Conservation (phyloP, 2,888 invertebrate genomes). For the Macrosoma leucophasiata region DNA sequence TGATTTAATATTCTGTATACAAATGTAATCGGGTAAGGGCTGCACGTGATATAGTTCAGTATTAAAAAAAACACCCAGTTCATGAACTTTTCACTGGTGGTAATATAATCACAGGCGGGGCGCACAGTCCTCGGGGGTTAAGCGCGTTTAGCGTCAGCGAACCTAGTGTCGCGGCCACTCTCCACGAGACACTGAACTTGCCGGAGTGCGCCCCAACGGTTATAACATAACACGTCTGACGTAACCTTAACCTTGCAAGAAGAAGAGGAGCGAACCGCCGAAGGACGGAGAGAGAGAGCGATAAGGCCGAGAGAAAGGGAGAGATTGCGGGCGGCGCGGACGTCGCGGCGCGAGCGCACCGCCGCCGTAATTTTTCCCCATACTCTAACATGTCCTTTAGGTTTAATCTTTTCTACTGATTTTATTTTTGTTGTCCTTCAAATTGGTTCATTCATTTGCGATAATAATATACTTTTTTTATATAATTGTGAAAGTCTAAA, state of each 20-base stretch:
- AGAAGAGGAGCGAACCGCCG: constrained; percentile 72
- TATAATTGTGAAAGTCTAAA: no score
- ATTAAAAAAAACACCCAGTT: constrained; percentile 72
- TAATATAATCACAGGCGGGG: constrained; percentile 65
- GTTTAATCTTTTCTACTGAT: no score
- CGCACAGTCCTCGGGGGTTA: constrained; percentile 60
- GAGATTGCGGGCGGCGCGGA: constrained; percentile 44
- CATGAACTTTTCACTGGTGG: constrained; percentile 73
- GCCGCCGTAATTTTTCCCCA: constrained; percentile 33
- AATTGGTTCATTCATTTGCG: no score
- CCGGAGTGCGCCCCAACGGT: constrained; percentile 72
- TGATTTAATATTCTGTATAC: constrained; percentile 31
- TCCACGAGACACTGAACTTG: constrained; percentile 76
- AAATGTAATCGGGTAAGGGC: constrained; percentile 35
- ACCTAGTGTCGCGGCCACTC: constrained; percentile 71
- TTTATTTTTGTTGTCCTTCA: no score
- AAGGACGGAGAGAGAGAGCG: constrained; percentile 74
- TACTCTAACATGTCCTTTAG: no score
- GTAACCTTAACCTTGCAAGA: constrained; percentile 77
- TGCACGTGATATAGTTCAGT: constrained; percentile 64
- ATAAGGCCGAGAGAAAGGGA: constrained; percentile 70
- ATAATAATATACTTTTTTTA: no score
- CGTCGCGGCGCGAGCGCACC: constrained; percentile 26
- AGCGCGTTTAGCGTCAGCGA: constrained; percentile 56
- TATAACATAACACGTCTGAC: constrained; percentile 77